Evolutionary conservation across 2,113 vertebrate genomes (phyloP).

Genomic region (Phyllostomus hastatus): DNA sequence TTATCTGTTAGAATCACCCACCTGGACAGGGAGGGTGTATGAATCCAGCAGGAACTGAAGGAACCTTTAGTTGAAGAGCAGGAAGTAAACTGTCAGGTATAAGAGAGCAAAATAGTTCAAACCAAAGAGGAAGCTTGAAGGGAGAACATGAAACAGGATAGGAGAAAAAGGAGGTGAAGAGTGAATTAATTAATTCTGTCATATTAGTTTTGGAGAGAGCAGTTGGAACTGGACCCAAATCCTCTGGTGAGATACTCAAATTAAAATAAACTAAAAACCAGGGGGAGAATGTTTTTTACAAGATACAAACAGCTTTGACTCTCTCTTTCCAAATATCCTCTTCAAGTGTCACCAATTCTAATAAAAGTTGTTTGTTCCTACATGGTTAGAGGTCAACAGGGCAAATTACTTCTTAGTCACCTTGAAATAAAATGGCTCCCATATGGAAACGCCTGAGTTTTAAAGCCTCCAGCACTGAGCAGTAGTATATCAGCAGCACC

Average conservation of each 20-base stretch:
- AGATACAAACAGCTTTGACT: constrained; percentile 41
- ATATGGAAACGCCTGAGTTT: not conserved
- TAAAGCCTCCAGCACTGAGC: not conserved
- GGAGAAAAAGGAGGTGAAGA: not conserved
- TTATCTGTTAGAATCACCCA: not conserved
- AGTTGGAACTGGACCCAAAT: not conserved
- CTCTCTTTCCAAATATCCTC: constrained; percentile 46
- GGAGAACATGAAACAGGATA: not conserved
- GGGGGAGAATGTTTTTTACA: constrained; percentile 25
- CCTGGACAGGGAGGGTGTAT: not conserved
- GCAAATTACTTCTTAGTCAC: constrained; percentile 13
- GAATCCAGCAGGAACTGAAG: not conserved
- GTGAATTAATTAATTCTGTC: constrained; percentile 15
- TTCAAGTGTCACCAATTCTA: constrained; percentile 35
- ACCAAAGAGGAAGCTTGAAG: not conserved
- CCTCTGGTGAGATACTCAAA: constrained; percentile 32
- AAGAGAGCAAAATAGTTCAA: not conserved
- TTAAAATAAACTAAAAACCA: constrained; percentile 46
- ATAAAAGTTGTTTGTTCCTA: constrained; percentile 54
- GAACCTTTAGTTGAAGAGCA: not conserved
- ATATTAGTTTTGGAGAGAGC: constrained; percentile 24
- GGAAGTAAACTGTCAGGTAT: not conserved
- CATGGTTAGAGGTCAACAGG: constrained; percentile 7
- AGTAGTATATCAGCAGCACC: not conserved
- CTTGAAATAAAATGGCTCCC: constrained; percentile 31